phyloP scores from a whole-genome alignment of 1,140 invertebrate genomes.

The Rhyzopertha dominica region DNA sequence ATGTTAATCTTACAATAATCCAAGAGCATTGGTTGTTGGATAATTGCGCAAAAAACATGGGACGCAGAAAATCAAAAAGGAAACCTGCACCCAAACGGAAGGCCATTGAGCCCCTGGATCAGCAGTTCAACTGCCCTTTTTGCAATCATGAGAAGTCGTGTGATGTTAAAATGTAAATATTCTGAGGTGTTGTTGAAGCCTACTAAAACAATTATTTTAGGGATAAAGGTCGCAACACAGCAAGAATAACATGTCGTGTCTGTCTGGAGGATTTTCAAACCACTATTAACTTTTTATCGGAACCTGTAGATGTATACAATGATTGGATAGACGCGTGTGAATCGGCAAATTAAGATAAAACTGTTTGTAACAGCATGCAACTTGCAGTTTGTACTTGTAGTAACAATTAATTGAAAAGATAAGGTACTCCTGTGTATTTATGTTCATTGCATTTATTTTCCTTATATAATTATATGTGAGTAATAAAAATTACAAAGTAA shows the following conservation, averaged over 20 bases:
- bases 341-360: slow-evolving; percentile 72
- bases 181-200: not conserved
- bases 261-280: slow-evolving; percentile 97
- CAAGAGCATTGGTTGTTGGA: too few relatives aligned
- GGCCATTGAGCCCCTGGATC: slow-evolving; percentile 89
- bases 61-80: slow-evolving; percentile 92
- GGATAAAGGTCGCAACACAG: slow-evolving; percentile 89
- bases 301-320: slow-evolving; percentile 98
- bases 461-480: too few relatives aligned
- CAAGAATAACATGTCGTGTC: slow-evolving; percentile 88
- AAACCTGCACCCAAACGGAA: slow-evolving; percentile 95
- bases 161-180: slow-evolving; percentile 96
- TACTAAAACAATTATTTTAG: slow-evolving; percentile 53
- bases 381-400: too few relatives aligned
- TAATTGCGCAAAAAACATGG: too few relatives aligned
- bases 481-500: too few relatives aligned
- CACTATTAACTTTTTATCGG: slow-evolving; percentile 92
- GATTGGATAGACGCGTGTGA: slow-evolving; percentile 99
- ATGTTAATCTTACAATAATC: too few relatives aligned
- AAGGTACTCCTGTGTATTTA: too few relatives aligned
- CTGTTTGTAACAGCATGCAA: too few relatives aligned
- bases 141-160: slow-evolving; percentile 99
- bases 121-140: slow-evolving; percentile 98
- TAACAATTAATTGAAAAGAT: too few relatives aligned
- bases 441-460: too few relatives aligned